Evolutionary conservation across 2,888 invertebrate genomes (phyloP).

Genomic region (Andrena flavipes): DNA sequence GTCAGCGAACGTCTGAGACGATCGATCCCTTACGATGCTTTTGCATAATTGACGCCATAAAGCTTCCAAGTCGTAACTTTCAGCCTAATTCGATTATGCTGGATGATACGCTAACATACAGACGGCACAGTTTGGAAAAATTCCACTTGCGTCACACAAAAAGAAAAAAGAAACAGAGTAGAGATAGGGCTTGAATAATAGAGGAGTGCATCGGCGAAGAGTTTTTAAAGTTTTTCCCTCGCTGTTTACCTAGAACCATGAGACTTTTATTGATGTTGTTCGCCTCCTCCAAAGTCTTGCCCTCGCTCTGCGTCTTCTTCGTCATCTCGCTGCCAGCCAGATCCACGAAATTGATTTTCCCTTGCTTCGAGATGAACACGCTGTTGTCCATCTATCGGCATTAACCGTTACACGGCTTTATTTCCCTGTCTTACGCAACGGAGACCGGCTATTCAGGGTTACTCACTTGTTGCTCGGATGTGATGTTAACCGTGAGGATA

Average conservation of each 20-base stretch:
- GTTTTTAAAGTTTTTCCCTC: not conserved
- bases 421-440: not conserved
- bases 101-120: not conserved
- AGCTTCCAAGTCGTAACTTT: conserved; percentile 29
- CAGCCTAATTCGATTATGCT: not conserved
- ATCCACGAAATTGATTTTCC: conserved; percentile 98
- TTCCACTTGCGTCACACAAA: not conserved
- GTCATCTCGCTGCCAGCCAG: conserved; percentile 99
- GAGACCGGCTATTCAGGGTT: not conserved
- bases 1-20: conserved; percentile 33
- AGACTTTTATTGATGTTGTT: conserved; percentile 98
- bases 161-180: not conserved
- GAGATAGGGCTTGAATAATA: not conserved
- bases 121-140: not conserved
- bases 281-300: conserved; percentile 95
- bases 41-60: conserved; percentile 47
- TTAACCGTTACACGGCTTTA: not conserved
- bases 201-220: not conserved
- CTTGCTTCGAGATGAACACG: conserved; percentile 95
- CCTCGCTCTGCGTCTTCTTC: conserved; percentile 94
- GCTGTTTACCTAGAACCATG: conserved; percentile 92
- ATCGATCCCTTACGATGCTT: conserved; percentile 50
- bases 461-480: conserved; percentile 91
- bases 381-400: conserved; percentile 87
- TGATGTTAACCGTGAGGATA: conserved; percentile 95